These are phyloP conservation scores for Trichomycterus rosablanca DNA, from an alignment of 2,113 vertebrate genomes.

Conservation along the genomic window DNA sequence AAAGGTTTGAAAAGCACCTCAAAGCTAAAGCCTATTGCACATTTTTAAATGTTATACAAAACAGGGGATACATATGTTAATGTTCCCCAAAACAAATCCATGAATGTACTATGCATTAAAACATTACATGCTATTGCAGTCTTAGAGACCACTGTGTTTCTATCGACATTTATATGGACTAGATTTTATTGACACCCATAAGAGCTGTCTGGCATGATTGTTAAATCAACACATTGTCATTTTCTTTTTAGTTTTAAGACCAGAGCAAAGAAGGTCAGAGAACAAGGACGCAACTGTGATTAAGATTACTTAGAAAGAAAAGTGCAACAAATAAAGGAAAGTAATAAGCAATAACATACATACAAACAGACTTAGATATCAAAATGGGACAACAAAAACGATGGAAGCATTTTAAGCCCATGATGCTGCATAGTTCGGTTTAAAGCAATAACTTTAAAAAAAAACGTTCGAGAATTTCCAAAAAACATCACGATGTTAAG, in stretches of 20 bases:
- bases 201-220: conserved; percentile 78
- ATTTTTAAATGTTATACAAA: conserved; percentile 82
- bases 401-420: conserved; percentile 82
- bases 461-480: conserved; percentile 52
- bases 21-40: conserved; percentile 97
- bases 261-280: conserved; percentile 72
- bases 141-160: conserved; percentile 78
- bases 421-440: conserved; percentile 98
- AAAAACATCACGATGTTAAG: conserved; percentile 53
- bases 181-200: conserved; percentile 43
- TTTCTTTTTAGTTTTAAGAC: conserved; percentile 80
- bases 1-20: conserved; percentile 78
- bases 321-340: conserved; percentile 39
- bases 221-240: conserved; percentile 75
- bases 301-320: conserved; percentile 60
- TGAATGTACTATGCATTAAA: conserved; percentile 82
- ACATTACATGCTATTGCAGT: conserved; percentile 72
- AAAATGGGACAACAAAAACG: conserved; percentile 64
- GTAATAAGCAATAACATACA: conserved; percentile 62
- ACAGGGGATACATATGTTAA: conserved; percentile 64
- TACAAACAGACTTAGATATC: conserved; percentile 47
- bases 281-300: conserved; percentile 75
- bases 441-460: conserved; percentile 81
- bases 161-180: conserved; percentile 61
- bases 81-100: conserved; percentile 62